phyloP scores from a whole-genome alignment of 2,888 invertebrate species.

The Idaea straminata region DNA sequence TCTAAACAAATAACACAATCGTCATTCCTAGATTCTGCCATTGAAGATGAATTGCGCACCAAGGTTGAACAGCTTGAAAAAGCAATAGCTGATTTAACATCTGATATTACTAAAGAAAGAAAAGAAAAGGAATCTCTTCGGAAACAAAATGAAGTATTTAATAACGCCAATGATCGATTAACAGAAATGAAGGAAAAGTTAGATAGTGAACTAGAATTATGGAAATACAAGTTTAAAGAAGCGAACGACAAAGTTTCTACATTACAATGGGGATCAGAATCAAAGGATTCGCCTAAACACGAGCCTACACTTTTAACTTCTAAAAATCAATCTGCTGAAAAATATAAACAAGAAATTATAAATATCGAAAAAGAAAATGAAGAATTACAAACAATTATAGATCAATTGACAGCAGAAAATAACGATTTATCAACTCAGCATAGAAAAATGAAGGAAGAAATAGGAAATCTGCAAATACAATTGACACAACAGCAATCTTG shows the following conservation, averaged over 20 bases:
- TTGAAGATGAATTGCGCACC: conserved; percentile 88
- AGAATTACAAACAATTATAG: conserved; percentile 58
- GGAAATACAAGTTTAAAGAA: conserved; percentile 86
- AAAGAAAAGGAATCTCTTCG: conserved; percentile 84
- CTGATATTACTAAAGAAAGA: conserved; percentile 81
- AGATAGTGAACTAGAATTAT: conserved; percentile 86
- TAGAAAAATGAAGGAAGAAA: conserved; percentile 48
- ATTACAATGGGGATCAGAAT: conserved; percentile 56
- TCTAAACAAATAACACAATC: conserved; percentile 75
- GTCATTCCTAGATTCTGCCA: conserved; percentile 86
- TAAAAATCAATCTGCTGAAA: conserved; percentile 25
- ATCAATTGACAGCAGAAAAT: conserved; percentile 57
- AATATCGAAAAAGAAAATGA: conserved; percentile 74
- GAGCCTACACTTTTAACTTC: conserved; percentile 24
- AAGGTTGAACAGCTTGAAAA: conserved; percentile 85
- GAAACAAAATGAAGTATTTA: conserved; percentile 87
- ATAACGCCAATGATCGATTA: conserved; percentile 87
- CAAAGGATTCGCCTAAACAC: conserved; percentile 44
- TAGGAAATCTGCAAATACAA: conserved; percentile 52
- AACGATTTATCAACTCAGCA: conserved; percentile 48
- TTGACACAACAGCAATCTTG: conserved; percentile 15
- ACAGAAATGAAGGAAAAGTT: conserved; percentile 90
- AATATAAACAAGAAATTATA: conserved; percentile 49
- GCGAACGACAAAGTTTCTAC: conserved; percentile 82
- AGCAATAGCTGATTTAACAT: conserved; percentile 79